Conservation (phyloP, 2,113 vertebrate species). For the Arenaria interpres region DNA sequence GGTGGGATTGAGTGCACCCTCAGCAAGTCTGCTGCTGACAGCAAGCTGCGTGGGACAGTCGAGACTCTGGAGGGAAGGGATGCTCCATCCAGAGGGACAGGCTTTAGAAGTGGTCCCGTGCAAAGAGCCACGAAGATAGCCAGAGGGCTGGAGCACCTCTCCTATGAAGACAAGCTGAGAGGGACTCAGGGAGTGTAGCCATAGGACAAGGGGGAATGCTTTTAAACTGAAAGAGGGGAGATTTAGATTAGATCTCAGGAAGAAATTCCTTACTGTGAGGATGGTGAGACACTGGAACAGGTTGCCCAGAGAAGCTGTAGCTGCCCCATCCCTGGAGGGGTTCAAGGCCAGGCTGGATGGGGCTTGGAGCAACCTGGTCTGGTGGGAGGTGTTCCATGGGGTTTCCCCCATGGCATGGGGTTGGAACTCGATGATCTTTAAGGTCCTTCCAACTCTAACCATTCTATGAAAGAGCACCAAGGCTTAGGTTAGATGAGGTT, state of each 20-base stretch:
- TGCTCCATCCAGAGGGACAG: neutral
- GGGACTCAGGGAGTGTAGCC: too few relatives aligned
- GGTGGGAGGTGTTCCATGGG: neutral
- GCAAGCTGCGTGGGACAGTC: neutral
- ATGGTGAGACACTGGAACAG: too few relatives aligned
- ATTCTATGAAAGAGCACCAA: neutral
- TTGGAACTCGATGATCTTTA: neutral
- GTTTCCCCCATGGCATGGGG: neutral
- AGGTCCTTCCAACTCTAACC: neutral
- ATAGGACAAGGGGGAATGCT: too few relatives aligned
- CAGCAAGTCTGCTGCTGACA: neutral
- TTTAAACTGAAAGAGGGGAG: too few relatives aligned
- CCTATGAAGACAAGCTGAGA: too few relatives aligned
- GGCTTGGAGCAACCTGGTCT: neutral
- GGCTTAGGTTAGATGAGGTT: neutral
- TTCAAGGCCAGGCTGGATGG: neutral
- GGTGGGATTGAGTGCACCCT: neutral
- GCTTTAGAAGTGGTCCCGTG: neutral
- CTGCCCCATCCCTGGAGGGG: too few relatives aligned
- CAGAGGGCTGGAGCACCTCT: too few relatives aligned
- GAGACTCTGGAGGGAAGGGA: neutral
- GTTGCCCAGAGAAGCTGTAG: too few relatives aligned
- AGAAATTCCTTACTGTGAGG: too few relatives aligned
- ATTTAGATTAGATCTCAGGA: too few relatives aligned
- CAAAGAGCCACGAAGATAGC: too few relatives aligned